Conservation (phyloP, 2,797 vertebrate genomes). For the Phyllotis vaccarum region DNA sequence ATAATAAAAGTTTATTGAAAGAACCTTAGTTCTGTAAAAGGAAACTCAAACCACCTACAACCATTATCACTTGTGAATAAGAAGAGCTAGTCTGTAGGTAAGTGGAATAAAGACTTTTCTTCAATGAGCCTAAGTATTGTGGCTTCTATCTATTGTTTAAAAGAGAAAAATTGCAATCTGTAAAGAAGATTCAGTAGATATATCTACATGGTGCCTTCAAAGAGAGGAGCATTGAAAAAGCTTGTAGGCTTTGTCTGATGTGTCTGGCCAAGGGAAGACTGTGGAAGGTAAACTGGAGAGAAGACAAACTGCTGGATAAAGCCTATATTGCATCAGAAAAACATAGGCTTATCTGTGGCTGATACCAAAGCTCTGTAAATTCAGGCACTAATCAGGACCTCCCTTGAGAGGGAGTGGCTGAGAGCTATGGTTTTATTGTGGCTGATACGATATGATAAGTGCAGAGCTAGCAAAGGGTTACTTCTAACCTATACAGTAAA, state of each 20-base stretch:
- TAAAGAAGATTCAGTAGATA: slow-evolving; percentile 25
- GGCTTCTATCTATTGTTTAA: slow-evolving; percentile 54
- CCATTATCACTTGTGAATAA: slow-evolving; percentile 8
- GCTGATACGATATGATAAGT: not conserved
- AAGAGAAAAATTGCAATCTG: not conserved
- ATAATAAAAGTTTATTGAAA: slow-evolving; percentile 35
- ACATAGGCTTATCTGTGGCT: not conserved
- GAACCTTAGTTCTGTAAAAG: slow-evolving; percentile 23
- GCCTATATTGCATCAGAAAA: not conserved
- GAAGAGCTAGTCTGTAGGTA: slow-evolving; percentile 34
- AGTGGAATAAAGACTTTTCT: slow-evolving; percentile 38
- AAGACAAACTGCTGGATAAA: not conserved
- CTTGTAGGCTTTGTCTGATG: not conserved
- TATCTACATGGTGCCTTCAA: not conserved
- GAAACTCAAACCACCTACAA: not conserved
- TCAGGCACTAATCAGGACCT: not conserved
- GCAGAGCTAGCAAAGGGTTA: not conserved
- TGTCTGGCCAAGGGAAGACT: not conserved
- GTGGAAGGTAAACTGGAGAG: not conserved
- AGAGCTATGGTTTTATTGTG: not conserved
- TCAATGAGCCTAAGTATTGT: slow-evolving; percentile 33
- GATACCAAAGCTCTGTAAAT: not conserved
- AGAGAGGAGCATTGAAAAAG: not conserved
- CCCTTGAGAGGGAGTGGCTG: not conserved
- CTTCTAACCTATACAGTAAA: slow-evolving; percentile 2